These are phyloP conservation scores for Choreutis nemorana DNA, from an alignment of 2,888 invertebrate species.

Conservation along the genomic window DNA sequence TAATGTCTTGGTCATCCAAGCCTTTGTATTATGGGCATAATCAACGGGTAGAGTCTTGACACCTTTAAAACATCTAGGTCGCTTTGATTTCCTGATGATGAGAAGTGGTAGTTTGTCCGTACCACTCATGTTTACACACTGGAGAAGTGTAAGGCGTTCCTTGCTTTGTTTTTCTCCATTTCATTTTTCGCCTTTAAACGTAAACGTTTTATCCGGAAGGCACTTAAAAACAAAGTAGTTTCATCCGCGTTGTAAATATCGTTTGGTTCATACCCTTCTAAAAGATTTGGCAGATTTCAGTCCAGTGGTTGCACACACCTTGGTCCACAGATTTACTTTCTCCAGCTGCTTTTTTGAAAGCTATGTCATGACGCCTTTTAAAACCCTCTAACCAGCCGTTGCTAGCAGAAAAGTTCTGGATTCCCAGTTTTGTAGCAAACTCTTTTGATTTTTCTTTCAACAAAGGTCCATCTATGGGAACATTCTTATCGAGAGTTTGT, in stretches of 20 bases:
- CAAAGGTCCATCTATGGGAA: constrained; percentile 12
- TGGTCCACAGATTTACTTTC: constrained; percentile 12
- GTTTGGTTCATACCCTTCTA: constrained; percentile 7
- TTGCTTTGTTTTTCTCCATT: constrained; percentile 2
- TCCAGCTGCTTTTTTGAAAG: constrained; percentile 12
- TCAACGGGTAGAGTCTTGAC: constrained; percentile 3
- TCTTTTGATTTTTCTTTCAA: constrained; percentile 14
- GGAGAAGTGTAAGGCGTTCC: constrained; percentile 1
- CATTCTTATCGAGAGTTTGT: constrained; percentile 10
- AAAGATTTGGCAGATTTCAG: constrained; percentile 8
- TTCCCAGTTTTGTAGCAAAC: constrained; percentile 12
- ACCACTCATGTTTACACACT: constrained; percentile 1
- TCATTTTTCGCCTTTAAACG: constrained; percentile 1
- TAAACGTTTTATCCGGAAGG: constrained; percentile 3
- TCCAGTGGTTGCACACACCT: constrained; percentile 8
- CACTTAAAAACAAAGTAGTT: constrained; percentile 3
- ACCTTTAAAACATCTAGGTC: constrained; percentile 2
- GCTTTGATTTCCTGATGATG: constrained; percentile 1
- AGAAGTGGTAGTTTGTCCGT: constrained; percentile 2
- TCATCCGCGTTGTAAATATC: constrained; percentile 3
- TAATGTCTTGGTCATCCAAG: constrained; percentile 9
- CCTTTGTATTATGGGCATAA: constrained; percentile 8
- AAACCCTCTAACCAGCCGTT: constrained; percentile 9
- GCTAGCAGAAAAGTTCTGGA: constrained; percentile 9
- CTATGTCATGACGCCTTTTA: constrained; percentile 11